A percentile compares a stretch with the other conserved stretches of the same genome.
Evolutionary conservation across 2,888 invertebrate species (phyloP).

Genomic region (Ecliptopera silaceata): DNA sequence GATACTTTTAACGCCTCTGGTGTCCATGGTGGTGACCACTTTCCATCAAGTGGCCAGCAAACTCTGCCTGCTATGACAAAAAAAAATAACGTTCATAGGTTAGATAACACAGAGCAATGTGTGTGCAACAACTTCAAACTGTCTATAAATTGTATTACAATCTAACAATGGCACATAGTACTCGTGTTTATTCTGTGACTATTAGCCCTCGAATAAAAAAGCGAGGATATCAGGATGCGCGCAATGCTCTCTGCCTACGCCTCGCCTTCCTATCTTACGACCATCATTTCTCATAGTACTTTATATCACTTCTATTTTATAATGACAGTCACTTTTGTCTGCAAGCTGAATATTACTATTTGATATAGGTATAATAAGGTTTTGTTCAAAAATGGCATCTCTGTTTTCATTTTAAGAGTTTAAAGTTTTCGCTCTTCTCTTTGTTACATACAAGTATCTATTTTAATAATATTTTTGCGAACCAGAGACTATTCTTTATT

Average conservation of each 20-base stretch:
- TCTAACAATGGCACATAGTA: slow-evolving; percentile 59
- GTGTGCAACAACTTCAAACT: slow-evolving; percentile 36
- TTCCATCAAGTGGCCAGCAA: too few relatives aligned
- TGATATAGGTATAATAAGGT: slow-evolving; percentile 8
- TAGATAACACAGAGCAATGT: slow-evolving; percentile 13
- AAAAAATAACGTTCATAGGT: too few relatives aligned
- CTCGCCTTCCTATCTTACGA: slow-evolving; percentile 69
- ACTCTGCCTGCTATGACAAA: too few relatives aligned
- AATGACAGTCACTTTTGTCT: slow-evolving; percentile 53
- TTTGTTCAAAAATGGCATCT: neutral
- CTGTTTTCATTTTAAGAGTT: neutral
- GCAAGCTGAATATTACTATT: slow-evolving; percentile 31
- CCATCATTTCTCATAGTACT: slow-evolving; percentile 73
- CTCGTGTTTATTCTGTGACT: slow-evolving; percentile 18
- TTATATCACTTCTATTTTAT: slow-evolving; percentile 70
- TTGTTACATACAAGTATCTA: too few relatives aligned
- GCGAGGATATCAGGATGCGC: slow-evolving; percentile 56
- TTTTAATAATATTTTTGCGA: too few relatives aligned
- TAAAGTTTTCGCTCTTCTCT: too few relatives aligned
- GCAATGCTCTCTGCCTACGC: slow-evolving; percentile 53
- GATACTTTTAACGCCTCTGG: too few relatives aligned
- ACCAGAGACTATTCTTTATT: too few relatives aligned
- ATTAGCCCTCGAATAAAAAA: slow-evolving; percentile 39
- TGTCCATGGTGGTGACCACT: too few relatives aligned
- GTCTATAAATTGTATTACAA: slow-evolving; percentile 68